Evolutionary conservation across 2,113 vertebrate genomes (phyloP).

Genomic region (Delphinapterus leucas): DNA sequence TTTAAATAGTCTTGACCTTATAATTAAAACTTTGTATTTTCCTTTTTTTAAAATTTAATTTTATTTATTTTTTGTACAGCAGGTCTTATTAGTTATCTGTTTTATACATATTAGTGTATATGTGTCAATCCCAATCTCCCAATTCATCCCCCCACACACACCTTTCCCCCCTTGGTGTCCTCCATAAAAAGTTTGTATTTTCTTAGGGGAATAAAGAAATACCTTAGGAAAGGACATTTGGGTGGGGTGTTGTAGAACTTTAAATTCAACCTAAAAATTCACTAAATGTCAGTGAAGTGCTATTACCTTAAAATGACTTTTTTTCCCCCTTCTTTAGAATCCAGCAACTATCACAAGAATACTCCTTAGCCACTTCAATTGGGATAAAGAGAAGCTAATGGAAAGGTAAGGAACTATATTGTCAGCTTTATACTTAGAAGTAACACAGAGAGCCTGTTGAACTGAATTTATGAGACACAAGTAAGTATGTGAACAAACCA

Average conservation of each 20-base stretch:
- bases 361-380: conserved; percentile 99
- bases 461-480: conserved; percentile 22
- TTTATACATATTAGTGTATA: too few species aligned
- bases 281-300: conserved; percentile 44
- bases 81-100: too few species aligned
- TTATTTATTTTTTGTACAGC: too few species aligned
- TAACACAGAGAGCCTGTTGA: conserved; percentile 2
- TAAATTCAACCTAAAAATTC: conserved; percentile 28
- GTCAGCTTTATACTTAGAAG: conserved; percentile 38
- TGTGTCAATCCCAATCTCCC: too few species aligned
- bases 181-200: neutral
- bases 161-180: too few species aligned
- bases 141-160: too few species aligned
- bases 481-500: neutral
- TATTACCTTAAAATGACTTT: conserved; percentile 61
- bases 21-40: neutral
- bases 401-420: conserved; percentile 89
- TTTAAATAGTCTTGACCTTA: conserved; percentile 11
- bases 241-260: neutral
- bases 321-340: conserved; percentile 86
- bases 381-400: conserved; percentile 99
- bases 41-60: too few species aligned
- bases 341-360: conserved; percentile 99
- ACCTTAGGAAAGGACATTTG: conserved; percentile 17
- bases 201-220: neutral